Evolutionary conservation across 1,140 invertebrate genomes (phyloP), one percentile per base, ranked within the genome.

Genomic region (Drosophila lini): DNA sequence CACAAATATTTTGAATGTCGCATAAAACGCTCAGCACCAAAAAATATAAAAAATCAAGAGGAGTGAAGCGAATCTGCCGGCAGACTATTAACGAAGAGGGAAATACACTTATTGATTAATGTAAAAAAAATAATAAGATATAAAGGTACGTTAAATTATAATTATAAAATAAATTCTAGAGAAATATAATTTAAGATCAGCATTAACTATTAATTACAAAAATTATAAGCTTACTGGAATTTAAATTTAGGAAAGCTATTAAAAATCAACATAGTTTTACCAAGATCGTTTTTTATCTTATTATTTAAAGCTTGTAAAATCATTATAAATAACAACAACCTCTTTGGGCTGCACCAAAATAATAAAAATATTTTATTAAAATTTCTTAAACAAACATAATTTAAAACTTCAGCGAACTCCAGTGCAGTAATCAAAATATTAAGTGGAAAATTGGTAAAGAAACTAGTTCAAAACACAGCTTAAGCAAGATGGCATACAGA

Each of bases 1-100:
- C 83, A 88, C 83, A 88, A 55, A 55, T 88, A 88, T 83, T 82
- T 65, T 70, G 75, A 86, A 78, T 88, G 83, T 88, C 76, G 76
- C 84, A 76, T 63, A 86, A 78, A 78, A 67, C 69, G 68, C 9
- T 69, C 34, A 40, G 16, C 52, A 47, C 68, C 42, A 71, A 57
- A 58, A 41, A 60, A 34, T 22, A 31, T 32, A 50, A 62, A 41
- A 69, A 56, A 38, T 56, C 41, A 57, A 13, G n/a, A 38, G 50
- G 42, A 69, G 47, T 34, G 34, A 13, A 10, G 10, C 40, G 52
- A 25, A 65, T 67, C 59, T 64, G 40, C 44, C 38, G 9, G n/a
- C 9, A 3, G 2, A 11, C 2, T 16, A 8, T 34, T 34, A 34
- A 15, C 31, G 61, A 44, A 44, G n/a, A n/a, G 3, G 1, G 2